Evolutionary conservation across 2,797 vertebrate genomes (phyloP), one percentile per base, ranked within the genome.

Genomic region (Microhierax caerulescens): DNA sequence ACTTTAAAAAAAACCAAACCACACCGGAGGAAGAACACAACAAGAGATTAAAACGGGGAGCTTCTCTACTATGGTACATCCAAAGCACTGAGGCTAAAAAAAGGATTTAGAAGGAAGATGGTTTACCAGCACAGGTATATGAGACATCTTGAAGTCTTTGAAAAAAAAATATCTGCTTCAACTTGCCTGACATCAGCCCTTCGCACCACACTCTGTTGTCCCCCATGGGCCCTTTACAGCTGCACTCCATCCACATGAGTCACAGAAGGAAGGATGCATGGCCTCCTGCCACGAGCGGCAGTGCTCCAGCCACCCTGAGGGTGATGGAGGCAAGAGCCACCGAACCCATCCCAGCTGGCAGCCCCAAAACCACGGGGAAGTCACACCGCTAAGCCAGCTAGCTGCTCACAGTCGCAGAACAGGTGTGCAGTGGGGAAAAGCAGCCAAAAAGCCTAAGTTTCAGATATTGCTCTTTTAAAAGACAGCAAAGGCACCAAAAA

Each of bases 211-310:
- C 22, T 37, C 30, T 51, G 37, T 68, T 57, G 36, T 47, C 37
- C 56, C 11, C 14, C 45, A 4, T 3, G 13, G 60, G 19, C n/a
- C 47, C 27, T 41, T 60, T 23, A 17, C 1, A 1, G 24, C 68
- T 27, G 32, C 4, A 0, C 22, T 64, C 56, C 23, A 5, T 51
- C 41, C 20, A 18, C 11, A 11, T 0, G 0, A 50, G 30, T 20
- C 15, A 16, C 41, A 12, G 24, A 61, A 51, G 51, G 37, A 47
- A 65, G 30, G n/a, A 51, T 2, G 7, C 9, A 2, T 0, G 5
- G 59, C 17, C 39, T 37, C 27, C 34, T 79, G 57, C 45, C 45
- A 57, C 19, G 34, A 23, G 57, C 48, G 11, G 14, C 9, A 1
- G 34, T 10, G 59, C 59, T 85, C 28, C 37, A 10, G 8, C 34